Base-by-base conservation (phyloP, 1,140 invertebrate genomes). In the Temnothorax curvispinosus region DNA sequence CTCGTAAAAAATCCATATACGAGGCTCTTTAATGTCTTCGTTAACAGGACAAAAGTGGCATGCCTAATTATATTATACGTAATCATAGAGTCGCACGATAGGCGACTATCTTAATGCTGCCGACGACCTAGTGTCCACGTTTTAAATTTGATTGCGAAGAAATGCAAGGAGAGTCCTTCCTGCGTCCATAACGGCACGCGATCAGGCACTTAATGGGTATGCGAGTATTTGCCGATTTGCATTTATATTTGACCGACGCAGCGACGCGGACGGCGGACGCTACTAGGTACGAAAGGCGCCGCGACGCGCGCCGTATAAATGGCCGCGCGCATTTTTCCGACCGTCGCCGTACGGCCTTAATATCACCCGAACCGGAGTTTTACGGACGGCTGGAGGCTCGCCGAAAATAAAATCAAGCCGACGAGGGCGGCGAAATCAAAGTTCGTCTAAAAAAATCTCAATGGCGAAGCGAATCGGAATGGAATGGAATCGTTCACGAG, bases 171-270 rank as follows among this genome's bases (percentile, higher is more conserved):
- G 62, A 72, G 56, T 64, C 35, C 38, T 71, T 58, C 69, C 32
- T 18, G 58, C 74, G 38, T 84, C 52, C 75, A 76, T 87, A 84
- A 87, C 88, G 67, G 88, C 74, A 65, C 62, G 74, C 27, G 54
- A 21, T 27, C 65, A 41, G 27, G 6, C 54, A 64, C 81, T 86
- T 13, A 56, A 71, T 62, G 52, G 72, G 65, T 85, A 88, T 80
- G 88, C 86, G 86, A 74, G 80, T 88, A 86, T 81, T 90, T 85
- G 60, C 58, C 69, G 58, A 90, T 90, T 90, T 90, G 89, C 89
- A 90, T 90, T 90, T 90, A 88, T 81, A 90, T 90, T 90, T 88
- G 86, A 85, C 81, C 21, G 69, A 67, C 13, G 50, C 21, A 41
- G 44, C 52, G 52, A 72, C 27, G 80, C 6, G 80, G 47, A 71